phyloP scores from a whole-genome alignment of 2,797 vertebrate genomes.

The Myioborus melanocephalus region DNA sequence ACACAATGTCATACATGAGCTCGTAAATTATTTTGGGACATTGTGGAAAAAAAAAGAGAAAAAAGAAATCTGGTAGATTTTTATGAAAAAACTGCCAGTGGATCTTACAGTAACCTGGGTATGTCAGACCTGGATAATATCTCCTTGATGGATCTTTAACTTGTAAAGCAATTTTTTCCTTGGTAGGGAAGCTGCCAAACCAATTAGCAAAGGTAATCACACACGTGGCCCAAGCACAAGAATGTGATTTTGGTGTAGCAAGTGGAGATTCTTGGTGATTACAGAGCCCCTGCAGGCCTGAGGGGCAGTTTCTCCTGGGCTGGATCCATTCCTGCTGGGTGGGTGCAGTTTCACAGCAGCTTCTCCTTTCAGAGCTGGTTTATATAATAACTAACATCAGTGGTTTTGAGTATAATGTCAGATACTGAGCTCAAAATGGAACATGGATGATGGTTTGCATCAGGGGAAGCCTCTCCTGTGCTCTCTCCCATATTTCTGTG shows the following conservation, averaged over 20 bases:
- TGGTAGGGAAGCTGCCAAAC: not conserved
- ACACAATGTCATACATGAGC: not conserved
- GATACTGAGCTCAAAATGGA: too few relatives aligned
- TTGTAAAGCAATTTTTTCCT: not conserved
- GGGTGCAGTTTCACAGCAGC: not conserved
- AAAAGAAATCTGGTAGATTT: not conserved
- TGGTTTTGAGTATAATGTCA: too few relatives aligned
- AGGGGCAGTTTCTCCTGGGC: not conserved
- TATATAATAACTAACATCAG: too few relatives aligned
- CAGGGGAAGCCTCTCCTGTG: not conserved
- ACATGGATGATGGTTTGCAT: not conserved
- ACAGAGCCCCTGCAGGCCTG: not conserved
- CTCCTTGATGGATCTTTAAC: not conserved
- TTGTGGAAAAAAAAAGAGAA: not conserved
- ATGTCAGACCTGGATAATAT: not conserved
- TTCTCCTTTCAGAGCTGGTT: not conserved
- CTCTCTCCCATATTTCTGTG: not conserved
- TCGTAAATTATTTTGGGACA: not conserved
- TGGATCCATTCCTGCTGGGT: not conserved
- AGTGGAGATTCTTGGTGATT: not conserved
- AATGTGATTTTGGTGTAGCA: not conserved
- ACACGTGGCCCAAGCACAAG: accelerated
- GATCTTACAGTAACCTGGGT: not conserved
- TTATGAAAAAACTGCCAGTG: not conserved
- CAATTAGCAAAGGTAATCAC: not conserved